Evolutionary conservation across 2,888 invertebrate species (phyloP).

Genomic region (Eulithis testata): DNA sequence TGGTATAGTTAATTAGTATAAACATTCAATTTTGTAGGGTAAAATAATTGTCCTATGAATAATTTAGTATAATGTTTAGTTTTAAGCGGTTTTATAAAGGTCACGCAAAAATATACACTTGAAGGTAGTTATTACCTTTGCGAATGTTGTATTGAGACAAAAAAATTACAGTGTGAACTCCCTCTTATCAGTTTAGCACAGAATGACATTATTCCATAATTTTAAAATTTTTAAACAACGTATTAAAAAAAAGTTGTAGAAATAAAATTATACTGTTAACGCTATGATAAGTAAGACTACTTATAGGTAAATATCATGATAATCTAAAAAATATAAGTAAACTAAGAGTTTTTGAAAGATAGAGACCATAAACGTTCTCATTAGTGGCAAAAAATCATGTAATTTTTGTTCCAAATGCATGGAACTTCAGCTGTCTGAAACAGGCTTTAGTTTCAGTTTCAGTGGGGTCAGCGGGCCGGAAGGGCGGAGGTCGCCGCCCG

Average conservation of each 20-base stretch:
- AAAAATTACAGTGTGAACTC: background rate
- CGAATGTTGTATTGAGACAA: background rate
- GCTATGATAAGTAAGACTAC: too few relatives aligned
- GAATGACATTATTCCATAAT: background rate
- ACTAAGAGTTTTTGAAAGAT: too few relatives aligned
- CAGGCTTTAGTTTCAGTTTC: slow-evolving; percentile 57
- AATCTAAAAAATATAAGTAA: too few relatives aligned
- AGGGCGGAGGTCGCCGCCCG: slow-evolving; percentile 65
- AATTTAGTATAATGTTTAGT: slow-evolving; percentile 44
- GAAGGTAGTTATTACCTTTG: background rate
- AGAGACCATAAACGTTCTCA: too few relatives aligned
- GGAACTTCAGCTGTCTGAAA: slow-evolving; percentile 16
- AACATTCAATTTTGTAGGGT: slow-evolving; percentile 55
- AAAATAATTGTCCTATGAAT: slow-evolving; percentile 57
- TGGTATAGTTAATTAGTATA: slow-evolving; percentile 46
- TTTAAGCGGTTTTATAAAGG: slow-evolving; percentile 23
- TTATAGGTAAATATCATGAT: too few relatives aligned
- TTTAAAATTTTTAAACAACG: too few relatives aligned
- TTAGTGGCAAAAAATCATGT: too few relatives aligned
- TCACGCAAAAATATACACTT: slow-evolving; percentile 12
- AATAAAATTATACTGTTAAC: too few relatives aligned
- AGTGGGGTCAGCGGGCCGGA: slow-evolving; percentile 69
- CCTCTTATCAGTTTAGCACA: background rate
- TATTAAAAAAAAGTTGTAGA: too few relatives aligned
- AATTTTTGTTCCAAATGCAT: background rate